Evolutionary conservation across 1,140 invertebrate genomes (phyloP).

Genomic region (Caenorhabditis tropicalis): DNA sequence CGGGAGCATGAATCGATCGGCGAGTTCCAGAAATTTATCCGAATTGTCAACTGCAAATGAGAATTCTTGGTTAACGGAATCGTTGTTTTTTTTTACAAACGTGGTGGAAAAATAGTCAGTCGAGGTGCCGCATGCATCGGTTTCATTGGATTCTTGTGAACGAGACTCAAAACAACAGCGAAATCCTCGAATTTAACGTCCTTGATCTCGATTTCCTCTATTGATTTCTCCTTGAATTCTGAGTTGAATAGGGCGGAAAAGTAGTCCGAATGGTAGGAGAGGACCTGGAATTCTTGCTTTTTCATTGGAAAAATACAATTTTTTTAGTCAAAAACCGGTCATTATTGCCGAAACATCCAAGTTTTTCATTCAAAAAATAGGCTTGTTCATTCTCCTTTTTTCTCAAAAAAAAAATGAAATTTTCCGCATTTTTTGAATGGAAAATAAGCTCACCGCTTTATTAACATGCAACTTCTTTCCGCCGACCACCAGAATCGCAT

Average conservation of each 20-base stretch:
- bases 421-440: no score
- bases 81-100: no score
- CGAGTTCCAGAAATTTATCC: neutral
- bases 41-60: no score
- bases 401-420: no score
- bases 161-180: neutral
- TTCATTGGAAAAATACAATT: no score
- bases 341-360: no score
- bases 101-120: no score
- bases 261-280: neutral
- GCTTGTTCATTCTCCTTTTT: no score
- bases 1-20: neutral
- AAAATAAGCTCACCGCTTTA: neutral
- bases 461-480: conserved; percentile 1
- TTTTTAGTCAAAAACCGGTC: no score
- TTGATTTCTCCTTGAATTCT: neutral
- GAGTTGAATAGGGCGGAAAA: neutral
- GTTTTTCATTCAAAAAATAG: no score
- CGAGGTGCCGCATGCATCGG: no score
- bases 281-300: neutral
- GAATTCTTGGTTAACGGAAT: no score
- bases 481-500: neutral
- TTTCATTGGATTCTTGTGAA: neutral
- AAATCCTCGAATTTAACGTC: neutral
- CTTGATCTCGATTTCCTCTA: neutral